Conservation (phyloP, 1,140 invertebrate genomes). For the Hetaerina americana region DNA sequence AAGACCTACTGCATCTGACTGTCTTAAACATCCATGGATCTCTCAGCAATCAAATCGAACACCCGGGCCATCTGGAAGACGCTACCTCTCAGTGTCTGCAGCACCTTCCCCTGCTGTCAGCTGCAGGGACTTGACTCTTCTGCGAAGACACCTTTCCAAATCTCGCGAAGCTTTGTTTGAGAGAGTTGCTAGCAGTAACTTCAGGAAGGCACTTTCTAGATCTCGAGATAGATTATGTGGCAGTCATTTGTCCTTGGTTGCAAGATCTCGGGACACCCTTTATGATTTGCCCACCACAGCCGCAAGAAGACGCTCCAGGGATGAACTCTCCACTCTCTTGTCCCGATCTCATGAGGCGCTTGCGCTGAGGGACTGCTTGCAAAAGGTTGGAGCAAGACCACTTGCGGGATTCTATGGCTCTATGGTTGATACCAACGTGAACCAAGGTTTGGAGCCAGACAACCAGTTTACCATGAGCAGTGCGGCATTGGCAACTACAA, state of each 20-base stretch:
- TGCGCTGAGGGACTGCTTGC: conserved; percentile 21
- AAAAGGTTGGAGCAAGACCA: background rate
- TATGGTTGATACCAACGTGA: too few species aligned
- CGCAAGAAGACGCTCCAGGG: conserved; percentile 28
- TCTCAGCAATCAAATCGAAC: conserved; percentile 2
- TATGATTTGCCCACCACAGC: conserved; percentile 11
- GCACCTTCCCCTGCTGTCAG: background rate
- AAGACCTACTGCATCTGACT: conserved; percentile 40
- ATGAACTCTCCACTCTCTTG: conserved; percentile 38
- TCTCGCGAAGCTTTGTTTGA: conserved; percentile 42
- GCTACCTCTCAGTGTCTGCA: background rate
- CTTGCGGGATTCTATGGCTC: background rate
- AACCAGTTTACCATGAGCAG: too few species aligned
- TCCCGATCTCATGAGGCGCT: conserved; percentile 42
- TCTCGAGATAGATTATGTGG: conserved; percentile 29
- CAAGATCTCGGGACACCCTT: conserved; percentile 28
- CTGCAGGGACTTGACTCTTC: conserved; percentile 13
- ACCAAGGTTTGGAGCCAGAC: background rate
- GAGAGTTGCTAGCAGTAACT: conserved; percentile 34
- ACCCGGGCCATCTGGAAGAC: conserved; percentile 15
- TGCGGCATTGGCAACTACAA: too few species aligned
- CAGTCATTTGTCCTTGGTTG: conserved; percentile 36
- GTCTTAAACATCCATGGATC: conserved; percentile 47
- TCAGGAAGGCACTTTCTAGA: conserved; percentile 33
- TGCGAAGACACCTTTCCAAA: conserved; percentile 39